Base-by-base conservation (phyloP, 2,113 vertebrate genomes). In the Varanus salvator region DNA sequence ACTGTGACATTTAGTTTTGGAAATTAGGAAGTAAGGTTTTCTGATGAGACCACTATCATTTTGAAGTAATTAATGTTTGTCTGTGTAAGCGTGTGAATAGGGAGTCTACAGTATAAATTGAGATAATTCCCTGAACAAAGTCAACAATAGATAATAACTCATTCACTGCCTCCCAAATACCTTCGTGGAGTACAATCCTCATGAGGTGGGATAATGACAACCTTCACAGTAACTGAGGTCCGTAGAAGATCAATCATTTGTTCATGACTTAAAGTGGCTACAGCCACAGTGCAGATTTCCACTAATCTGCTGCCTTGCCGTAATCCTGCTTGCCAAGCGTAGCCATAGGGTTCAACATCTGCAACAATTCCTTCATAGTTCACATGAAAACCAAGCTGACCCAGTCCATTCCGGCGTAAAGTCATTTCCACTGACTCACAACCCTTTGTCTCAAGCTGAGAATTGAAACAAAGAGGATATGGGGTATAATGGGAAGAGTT, bases 281-380 rank as follows among this genome's bases (percentile, higher is more conserved):
- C 99, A 0, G 98, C 97, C 92, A 99, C 99, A 95, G 99, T 99
- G 96, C 99, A 99, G 90, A 99, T 99, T 95, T 99, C 99, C 88
- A 99, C 99, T 93, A 99, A 96, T 27, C 99, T 97, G 97, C 99
- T 99, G 92, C 99, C 98, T 93, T 99, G 99, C 48, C 98, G 97
- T 92, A 99, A 97, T 31, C 99, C 99, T 0, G 99, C 99, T 97
- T 99, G 98, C 98, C 98, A 99, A 0, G 99, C 99, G 0, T 98
- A 99, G 87, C 99, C 99, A 0, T 99, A 99, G 48, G 98, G 98
- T 95, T 99, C 99, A 77, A 99, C 99, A 0, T 99, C 99, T 0
- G 99, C 99, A 89, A 99, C 99, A 0, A 99, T 99, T 94, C 99
- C 99, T 96, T 99, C 99, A 0, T 99, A 99, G 97, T 99, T 99